Evolutionary conservation across 2,797 vertebrate genomes (phyloP).

Genomic region (Parotocinclus haroldoi): DNA sequence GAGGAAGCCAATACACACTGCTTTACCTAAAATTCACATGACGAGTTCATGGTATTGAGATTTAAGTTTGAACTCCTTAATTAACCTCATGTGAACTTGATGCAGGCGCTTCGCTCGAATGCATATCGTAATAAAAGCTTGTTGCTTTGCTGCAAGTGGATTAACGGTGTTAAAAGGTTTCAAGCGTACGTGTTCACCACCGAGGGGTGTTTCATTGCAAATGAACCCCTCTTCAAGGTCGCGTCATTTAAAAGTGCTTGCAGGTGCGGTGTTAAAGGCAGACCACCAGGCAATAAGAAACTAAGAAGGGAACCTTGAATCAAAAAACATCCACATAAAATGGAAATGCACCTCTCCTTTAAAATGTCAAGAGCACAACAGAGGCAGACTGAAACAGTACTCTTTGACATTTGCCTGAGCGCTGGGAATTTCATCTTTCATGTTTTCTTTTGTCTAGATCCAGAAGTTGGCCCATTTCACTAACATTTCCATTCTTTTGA

Average conservation of each 20-base stretch:
- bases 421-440: slow-evolving; percentile 16
- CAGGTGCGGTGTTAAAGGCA: neutral
- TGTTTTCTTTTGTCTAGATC: slow-evolving; percentile 33
- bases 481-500: slow-evolving; percentile 28
- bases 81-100: neutral
- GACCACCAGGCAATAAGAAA: slow-evolving; percentile 7
- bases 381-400: slow-evolving; percentile 29
- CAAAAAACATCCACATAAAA: slow-evolving; percentile 15
- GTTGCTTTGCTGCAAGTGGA: neutral
- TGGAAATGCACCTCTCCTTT: slow-evolving; percentile 15
- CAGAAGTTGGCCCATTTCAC: slow-evolving; percentile 24
- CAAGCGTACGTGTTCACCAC: neutral
- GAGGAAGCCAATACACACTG: neutral
- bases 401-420: slow-evolving; percentile 31
- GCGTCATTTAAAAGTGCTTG: neutral
- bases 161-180: neutral
- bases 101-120: neutral
- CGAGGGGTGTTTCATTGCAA: slow-evolving; percentile 1
- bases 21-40: neutral
- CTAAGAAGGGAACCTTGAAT: slow-evolving; percentile 1
- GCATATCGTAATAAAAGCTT: neutral
- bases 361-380: slow-evolving; percentile 34
- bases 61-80: neutral
- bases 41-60: neutral
- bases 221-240: slow-evolving; percentile 7